Evolutionary conservation across 2,797 vertebrate species (phyloP).

Genomic region (Phrynocephalus vlangalii): DNA sequence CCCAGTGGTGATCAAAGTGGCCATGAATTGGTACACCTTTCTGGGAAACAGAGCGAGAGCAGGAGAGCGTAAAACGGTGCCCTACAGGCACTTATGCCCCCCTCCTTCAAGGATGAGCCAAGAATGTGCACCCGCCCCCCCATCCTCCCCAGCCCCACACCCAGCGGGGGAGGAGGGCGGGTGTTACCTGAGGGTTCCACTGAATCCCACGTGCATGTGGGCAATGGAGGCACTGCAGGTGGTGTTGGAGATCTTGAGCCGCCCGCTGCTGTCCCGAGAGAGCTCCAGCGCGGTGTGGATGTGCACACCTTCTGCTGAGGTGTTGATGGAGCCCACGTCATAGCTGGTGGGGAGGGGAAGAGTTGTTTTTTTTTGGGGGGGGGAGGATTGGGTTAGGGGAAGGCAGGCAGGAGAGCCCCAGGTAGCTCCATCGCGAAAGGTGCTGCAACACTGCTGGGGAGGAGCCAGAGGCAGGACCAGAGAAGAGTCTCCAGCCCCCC

Average conservation of each 20-base stretch:
- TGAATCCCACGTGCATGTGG: conserved; percentile 87
- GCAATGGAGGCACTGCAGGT: conserved; percentile 86
- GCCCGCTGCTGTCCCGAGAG: conserved; percentile 82
- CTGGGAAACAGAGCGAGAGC: conserved; percentile 70
- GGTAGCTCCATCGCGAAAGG: too few relatives aligned
- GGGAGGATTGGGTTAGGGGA: neutral
- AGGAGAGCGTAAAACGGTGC: too few relatives aligned
- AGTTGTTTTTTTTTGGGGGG: neutral
- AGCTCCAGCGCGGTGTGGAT: conserved; percentile 87
- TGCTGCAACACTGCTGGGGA: too few relatives aligned
- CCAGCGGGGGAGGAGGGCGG: too few relatives aligned
- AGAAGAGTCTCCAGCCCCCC: too few relatives aligned
- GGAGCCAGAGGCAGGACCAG: too few relatives aligned
- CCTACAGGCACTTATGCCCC: neutral
- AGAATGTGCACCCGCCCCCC: neutral
- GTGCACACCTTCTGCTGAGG: conserved; percentile 89
- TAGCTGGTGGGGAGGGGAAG: conserved; percentile 76
- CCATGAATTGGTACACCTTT: conserved; percentile 88
- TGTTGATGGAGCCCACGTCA: conserved; percentile 89
- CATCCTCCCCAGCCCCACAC: neutral
- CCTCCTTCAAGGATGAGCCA: neutral
- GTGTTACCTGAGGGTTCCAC: conserved; percentile 90
- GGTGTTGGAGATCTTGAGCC: conserved; percentile 90
- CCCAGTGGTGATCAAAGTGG: conserved; percentile 85
- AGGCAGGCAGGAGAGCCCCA: neutral